Evolutionary conservation across 2,113 vertebrate genomes (phyloP).

Genomic region (Mobula birostris): DNA sequence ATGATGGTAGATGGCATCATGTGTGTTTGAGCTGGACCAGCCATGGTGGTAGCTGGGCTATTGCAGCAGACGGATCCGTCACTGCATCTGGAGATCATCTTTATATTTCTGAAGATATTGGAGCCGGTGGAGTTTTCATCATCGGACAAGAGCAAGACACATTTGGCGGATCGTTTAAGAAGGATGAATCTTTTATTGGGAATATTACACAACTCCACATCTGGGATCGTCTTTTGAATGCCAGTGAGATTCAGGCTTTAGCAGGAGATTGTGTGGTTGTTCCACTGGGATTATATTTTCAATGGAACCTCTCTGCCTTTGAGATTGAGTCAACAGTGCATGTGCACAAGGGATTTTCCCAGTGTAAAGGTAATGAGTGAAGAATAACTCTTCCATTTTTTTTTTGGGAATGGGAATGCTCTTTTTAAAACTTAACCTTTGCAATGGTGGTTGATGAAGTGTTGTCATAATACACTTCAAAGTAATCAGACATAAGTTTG

Average conservation of each 20-base stretch:
- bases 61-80: conserved; percentile 46
- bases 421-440: not conserved
- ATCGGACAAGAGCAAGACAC: conserved; percentile 56
- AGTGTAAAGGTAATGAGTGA: conserved; percentile 55
- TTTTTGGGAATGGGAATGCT: not conserved
- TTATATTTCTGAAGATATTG: conserved; percentile 44
- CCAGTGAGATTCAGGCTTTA: conserved; percentile 52
- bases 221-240: conserved; percentile 56
- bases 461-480: too few species aligned
- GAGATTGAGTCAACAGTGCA: conserved; percentile 51
- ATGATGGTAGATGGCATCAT: conserved; percentile 56
- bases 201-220: conserved; percentile 60
- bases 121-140: conserved; percentile 50
- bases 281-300: conserved; percentile 55
- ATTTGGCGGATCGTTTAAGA: conserved; percentile 50
- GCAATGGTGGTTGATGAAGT: not conserved
- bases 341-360: conserved; percentile 44
- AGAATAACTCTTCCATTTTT: not conserved
- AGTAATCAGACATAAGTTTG: not conserved
- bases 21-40: conserved; percentile 55
- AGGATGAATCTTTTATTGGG: conserved; percentile 55
- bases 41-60: conserved; percentile 50
- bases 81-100: conserved; percentile 42
- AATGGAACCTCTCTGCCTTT: conserved; percentile 49
- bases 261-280: conserved; percentile 54